Conservation (phyloP, 1,140 invertebrate genomes). For the Campodea augens region DNA sequence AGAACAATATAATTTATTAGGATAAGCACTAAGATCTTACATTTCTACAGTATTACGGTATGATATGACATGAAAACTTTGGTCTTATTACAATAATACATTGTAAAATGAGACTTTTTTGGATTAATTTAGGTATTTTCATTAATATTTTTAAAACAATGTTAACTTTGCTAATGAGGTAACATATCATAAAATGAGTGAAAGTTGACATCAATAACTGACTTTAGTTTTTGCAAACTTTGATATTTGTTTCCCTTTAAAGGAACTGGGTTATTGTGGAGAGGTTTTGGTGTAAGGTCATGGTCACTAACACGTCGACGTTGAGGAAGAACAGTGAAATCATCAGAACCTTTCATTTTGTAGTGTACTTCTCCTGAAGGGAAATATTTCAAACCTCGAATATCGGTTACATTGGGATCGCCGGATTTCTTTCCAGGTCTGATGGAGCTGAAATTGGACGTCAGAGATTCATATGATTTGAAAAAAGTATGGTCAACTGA, state of each 20-base stretch:
- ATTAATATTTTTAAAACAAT: background rate
- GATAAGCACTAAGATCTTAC: background rate
- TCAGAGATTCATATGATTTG: background rate
- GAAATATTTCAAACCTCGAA: background rate
- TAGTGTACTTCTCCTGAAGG: background rate
- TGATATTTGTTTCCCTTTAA: background rate
- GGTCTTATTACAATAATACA: too few species aligned
- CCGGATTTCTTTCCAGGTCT: background rate
- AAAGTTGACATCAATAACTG: conserved; percentile 1
- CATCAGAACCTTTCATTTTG: background rate
- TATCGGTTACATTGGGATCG: background rate
- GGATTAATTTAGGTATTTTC: background rate
- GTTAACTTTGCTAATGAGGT: background rate
- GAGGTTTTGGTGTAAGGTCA: background rate
- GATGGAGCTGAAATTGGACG: background rate
- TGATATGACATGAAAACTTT: too few species aligned
- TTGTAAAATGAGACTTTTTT: too few species aligned
- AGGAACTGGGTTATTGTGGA: background rate
- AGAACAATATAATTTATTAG: background rate
- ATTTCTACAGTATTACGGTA: background rate
- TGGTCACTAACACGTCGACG: background rate
- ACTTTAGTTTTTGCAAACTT: background rate
- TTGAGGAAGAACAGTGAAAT: background rate
- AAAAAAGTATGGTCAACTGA: background rate
- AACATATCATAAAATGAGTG: conserved; percentile 4